phyloP scores from a whole-genome alignment of 2,113 vertebrate species.

The Nothobranchius furzeri region DNA sequence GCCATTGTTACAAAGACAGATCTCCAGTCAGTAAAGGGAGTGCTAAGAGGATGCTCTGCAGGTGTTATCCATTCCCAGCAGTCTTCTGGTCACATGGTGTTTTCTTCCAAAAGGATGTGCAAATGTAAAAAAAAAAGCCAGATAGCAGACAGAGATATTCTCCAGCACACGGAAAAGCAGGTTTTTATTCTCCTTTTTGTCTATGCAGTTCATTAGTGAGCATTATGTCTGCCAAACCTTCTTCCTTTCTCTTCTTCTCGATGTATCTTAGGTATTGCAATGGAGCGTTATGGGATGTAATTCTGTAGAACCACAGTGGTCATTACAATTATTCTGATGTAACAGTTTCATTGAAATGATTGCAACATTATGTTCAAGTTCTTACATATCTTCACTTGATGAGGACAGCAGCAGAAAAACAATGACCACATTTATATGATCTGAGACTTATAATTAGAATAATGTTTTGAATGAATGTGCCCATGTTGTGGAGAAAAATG shows the following conservation, averaged over 20 bases:
- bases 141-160: slow-evolving; percentile 31
- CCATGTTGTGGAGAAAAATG: slow-evolving; percentile 53
- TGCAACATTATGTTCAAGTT: slow-evolving; percentile 27
- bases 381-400: slow-evolving; percentile 8
- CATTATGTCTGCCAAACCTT: not conserved
- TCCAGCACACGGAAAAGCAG: slow-evolving; percentile 8
- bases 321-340: slow-evolving; percentile 16
- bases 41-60: slow-evolving; percentile 21
- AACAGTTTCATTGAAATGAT: slow-evolving; percentile 32
- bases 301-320: slow-evolving; percentile 1
- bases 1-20: slow-evolving; percentile 30
- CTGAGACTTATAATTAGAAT: slow-evolving; percentile 32
- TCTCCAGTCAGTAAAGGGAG: slow-evolving; percentile 30
- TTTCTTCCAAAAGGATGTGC: slow-evolving; percentile 36
- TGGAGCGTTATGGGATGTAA: not conserved
- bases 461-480: slow-evolving; percentile 54
- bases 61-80: slow-evolving; percentile 54
- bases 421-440: slow-evolving; percentile 47
- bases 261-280: slow-evolving; percentile 12
- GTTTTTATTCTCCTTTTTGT: slow-evolving; percentile 34
- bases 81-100: slow-evolving; percentile 25
- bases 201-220: slow-evolving; percentile 21
- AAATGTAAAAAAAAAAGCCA: slow-evolving; percentile 53
- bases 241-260: not conserved
- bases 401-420: slow-evolving; percentile 50